These are phyloP conservation scores for Edolisoma coerulescens DNA, from an alignment of 2,113 vertebrate genomes.

Conservation along the genomic window DNA sequence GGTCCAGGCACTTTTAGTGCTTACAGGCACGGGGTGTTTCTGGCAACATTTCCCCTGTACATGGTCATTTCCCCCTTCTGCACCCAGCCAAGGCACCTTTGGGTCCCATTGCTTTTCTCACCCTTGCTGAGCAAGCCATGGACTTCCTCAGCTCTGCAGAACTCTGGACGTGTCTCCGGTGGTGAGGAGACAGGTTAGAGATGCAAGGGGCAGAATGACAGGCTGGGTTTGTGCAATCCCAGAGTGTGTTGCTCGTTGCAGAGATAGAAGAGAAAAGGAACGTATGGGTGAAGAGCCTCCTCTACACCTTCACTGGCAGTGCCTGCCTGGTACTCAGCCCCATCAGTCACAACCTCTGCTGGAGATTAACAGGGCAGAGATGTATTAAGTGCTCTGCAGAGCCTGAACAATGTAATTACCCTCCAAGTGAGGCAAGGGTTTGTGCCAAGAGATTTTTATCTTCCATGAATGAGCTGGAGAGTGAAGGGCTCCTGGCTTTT, in stretches of 20 bases:
- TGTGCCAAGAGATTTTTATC: slow-evolving; percentile 71
- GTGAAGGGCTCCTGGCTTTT: slow-evolving; percentile 37
- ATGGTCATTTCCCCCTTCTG: background rate
- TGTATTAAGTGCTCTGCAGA: background rate
- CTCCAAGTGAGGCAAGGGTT: slow-evolving; percentile 32
- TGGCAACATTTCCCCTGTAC: fast-evolving
- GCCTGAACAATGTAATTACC: slow-evolving; percentile 29
- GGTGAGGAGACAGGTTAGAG: background rate
- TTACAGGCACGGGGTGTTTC: background rate
- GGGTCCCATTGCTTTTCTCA: background rate
- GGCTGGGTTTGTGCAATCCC: background rate
- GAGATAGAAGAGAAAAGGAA: background rate
- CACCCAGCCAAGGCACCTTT: background rate
- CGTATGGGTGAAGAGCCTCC: fast-evolving
- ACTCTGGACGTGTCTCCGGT: fast-evolving
- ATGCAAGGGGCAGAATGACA: background rate
- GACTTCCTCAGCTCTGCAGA: background rate
- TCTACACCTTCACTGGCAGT: background rate
- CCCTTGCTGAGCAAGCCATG: background rate
- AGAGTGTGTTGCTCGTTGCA: fast-evolving
- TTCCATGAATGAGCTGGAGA: slow-evolving; percentile 22
- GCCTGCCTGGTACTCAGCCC: background rate
- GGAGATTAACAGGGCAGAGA: background rate
- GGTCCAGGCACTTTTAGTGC: background rate
- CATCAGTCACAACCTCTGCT: background rate